Conservation (phyloP, 2,888 invertebrate genomes). For the Caradrina clavipalpis region DNA sequence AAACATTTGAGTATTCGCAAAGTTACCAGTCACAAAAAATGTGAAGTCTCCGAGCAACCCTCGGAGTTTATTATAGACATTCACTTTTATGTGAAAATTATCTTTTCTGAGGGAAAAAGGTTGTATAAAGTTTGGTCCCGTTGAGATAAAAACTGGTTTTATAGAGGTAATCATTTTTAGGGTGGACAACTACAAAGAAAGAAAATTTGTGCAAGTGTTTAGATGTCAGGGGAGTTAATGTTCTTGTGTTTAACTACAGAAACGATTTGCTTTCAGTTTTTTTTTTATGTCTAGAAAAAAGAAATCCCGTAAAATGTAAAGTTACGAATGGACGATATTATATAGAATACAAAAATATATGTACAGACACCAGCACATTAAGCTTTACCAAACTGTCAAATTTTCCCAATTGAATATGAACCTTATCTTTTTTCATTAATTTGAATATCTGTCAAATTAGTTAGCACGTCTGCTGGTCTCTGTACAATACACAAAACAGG, state of each 20-base stretch:
- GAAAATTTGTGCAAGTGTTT: conserved; percentile 40
- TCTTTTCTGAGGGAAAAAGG: conserved; percentile 57
- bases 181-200: conserved; percentile 27
- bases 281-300: not conserved
- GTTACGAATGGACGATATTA: too few relatives aligned
- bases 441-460: too few relatives aligned
- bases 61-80: conserved; percentile 60
- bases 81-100: conserved; percentile 65
- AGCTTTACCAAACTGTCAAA: too few relatives aligned
- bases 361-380: too few relatives aligned
- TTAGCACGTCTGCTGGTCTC: too few relatives aligned
- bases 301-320: not conserved
- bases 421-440: too few relatives aligned
- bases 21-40: conserved; percentile 50
- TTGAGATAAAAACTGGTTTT: conserved; percentile 52
- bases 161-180: conserved; percentile 45
- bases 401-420: too few relatives aligned
- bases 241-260: not conserved
- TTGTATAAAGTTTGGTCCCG: conserved; percentile 43
- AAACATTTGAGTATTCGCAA: conserved; percentile 47
- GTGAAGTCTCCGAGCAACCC: conserved; percentile 27
- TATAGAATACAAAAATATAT: too few relatives aligned
- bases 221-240: conserved; percentile 7
- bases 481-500: not conserved
- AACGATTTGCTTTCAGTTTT: not conserved